phyloP scores from a whole-genome alignment of 2,888 invertebrate species.

The Pheosia gnoma region DNA sequence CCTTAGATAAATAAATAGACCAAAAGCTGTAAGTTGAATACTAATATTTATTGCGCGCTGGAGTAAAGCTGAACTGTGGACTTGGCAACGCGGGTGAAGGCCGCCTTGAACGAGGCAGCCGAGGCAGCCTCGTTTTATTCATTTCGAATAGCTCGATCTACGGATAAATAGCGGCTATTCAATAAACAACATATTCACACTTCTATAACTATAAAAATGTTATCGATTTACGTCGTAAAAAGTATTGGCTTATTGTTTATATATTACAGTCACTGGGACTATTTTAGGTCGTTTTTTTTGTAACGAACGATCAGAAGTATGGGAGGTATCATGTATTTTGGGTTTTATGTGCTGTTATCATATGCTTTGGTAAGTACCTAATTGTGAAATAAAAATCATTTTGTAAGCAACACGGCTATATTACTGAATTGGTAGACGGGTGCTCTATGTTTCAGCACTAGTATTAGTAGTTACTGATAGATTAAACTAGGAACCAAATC shows the following conservation, averaged over 20 bases:
- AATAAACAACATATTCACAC: slow-evolving; percentile 31
- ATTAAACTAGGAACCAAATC: too few relatives aligned
- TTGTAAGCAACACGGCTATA: slow-evolving; percentile 3
- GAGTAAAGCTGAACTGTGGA: too few relatives aligned
- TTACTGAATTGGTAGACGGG: too few relatives aligned
- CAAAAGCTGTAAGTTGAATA: too few relatives aligned
- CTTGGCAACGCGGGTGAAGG: too few relatives aligned
- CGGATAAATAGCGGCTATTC: not conserved
- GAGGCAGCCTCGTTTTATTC: not conserved
- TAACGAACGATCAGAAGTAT: slow-evolving; percentile 33
- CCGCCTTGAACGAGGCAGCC: too few relatives aligned
- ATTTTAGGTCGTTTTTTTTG: slow-evolving; percentile 36
- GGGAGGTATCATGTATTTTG: slow-evolving; percentile 37
- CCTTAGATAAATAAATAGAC: too few relatives aligned
- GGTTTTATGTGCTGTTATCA: slow-evolving; percentile 41
- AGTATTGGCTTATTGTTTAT: slow-evolving; percentile 45
- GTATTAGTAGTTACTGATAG: too few relatives aligned
- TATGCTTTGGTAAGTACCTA: slow-evolving; percentile 52
- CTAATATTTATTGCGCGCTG: too few relatives aligned
- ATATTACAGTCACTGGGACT: slow-evolving; percentile 45
- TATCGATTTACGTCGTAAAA: slow-evolving; percentile 62
- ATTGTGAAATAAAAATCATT: not conserved
- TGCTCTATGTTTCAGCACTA: too few relatives aligned
- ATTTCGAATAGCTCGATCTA: not conserved
- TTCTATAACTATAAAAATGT: slow-evolving; percentile 61